A percentile compares a stretch with the other conserved stretches of the same genome.
phyloP scores from a whole-genome alignment of 2,113 vertebrate species.

The Patagioenas fasciata region DNA sequence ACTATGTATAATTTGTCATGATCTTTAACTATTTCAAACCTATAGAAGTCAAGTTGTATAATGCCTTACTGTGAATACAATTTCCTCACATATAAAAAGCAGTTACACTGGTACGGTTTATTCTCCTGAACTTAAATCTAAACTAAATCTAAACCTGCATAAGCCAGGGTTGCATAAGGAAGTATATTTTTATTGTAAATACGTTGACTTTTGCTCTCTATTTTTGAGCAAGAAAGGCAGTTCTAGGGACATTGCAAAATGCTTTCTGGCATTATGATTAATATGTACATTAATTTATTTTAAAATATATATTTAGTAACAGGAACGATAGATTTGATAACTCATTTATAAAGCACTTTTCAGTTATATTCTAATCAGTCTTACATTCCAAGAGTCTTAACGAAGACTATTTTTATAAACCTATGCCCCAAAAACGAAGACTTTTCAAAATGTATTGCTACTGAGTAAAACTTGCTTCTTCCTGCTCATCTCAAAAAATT shows the following conservation, averaged over 20 bases:
- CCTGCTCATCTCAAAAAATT: constrained; percentile 34
- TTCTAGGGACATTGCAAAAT: background rate
- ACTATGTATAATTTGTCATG: background rate
- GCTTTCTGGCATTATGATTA: background rate
- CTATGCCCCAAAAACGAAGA: background rate
- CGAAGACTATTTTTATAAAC: background rate
- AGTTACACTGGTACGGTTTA: background rate
- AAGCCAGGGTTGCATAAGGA: background rate
- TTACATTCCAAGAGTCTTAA: background rate
- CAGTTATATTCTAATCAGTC: background rate
- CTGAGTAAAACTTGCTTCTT: constrained; percentile 6
- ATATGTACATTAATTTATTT: background rate
- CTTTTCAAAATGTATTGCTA: background rate
- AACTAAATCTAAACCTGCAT: background rate
- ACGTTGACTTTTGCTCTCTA: background rate
- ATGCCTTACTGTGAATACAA: background rate
- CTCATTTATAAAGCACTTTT: background rate
- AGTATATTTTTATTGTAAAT: background rate
- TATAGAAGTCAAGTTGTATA: background rate
- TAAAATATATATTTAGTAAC: background rate
- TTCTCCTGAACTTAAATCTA: background rate
- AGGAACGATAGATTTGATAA: background rate
- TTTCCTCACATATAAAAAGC: background rate
- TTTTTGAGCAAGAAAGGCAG: background rate
- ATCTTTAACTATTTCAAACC: constrained; percentile 40